Percentiles rank a stretch among this genome's conserved stretches.
Conservation (phyloP, 2,888 invertebrate genomes). For the Tiliacea citrago region DNA sequence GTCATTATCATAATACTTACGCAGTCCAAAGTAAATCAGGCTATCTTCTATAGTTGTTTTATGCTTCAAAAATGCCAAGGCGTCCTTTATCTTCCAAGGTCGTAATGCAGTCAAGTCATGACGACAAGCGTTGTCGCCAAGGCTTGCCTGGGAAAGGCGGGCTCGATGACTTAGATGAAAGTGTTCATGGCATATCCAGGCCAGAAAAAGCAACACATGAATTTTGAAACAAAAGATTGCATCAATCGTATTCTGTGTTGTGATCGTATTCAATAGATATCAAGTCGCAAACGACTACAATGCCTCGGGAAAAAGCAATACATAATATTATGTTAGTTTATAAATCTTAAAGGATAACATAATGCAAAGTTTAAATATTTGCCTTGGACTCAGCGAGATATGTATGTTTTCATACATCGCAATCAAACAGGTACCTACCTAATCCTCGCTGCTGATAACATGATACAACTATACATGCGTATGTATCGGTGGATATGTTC, state of each 20-base stretch:
- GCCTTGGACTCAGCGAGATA: constrained; percentile 30
- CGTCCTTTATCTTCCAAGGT: background rate
- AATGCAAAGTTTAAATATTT: constrained; percentile 40
- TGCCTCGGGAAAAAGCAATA: constrained; percentile 1
- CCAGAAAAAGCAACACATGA: background rate
- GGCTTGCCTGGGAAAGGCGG: background rate
- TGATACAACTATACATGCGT: background rate
- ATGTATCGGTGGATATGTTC: constrained; percentile 2
- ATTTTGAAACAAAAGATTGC: background rate
- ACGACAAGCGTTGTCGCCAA: too few relatives aligned
- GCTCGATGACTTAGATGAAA: background rate
- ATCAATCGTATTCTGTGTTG: background rate
- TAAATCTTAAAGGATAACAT: constrained; percentile 4
- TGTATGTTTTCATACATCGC: constrained; percentile 21
- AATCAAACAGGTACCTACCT: constrained; percentile 50
- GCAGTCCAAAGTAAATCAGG: constrained; percentile 4
- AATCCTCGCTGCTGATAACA: constrained; percentile 48
- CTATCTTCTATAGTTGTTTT: background rate
- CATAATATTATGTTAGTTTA: background rate
- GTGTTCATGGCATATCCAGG: too few relatives aligned
- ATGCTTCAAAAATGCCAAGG: background rate
- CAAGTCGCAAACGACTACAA: background rate
- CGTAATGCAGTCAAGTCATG: background rate
- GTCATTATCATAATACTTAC: constrained; percentile 26
- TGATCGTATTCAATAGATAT: background rate